These are phyloP conservation scores for Paedocypris micromegethes DNA, from an alignment of 2,797 vertebrate species.

Conservation along the genomic window DNA sequence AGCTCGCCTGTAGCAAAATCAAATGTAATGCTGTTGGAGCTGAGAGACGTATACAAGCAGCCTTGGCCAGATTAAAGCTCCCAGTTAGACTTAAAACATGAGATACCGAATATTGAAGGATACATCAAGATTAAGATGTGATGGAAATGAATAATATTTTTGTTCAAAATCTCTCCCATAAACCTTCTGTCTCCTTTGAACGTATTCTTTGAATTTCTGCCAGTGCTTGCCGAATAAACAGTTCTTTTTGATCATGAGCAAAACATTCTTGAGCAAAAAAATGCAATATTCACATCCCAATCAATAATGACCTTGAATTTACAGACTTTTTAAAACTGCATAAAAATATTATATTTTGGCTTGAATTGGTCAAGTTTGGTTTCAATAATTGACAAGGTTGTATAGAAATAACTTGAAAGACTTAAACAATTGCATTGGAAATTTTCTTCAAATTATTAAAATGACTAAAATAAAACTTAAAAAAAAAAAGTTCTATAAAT, in stretches of 20 bases:
- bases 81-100: slow-evolving; percentile 4
- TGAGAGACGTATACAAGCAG: slow-evolving; percentile 10
- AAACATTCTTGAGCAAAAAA: slow-evolving; percentile 47
- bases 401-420: no score
- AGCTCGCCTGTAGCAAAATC: slow-evolving; percentile 6
- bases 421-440: no score
- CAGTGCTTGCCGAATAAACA: slow-evolving; percentile 47
- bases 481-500: slow-evolving; percentile 20
- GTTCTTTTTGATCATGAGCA: slow-evolving; percentile 37
- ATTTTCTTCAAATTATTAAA: no score
- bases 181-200: slow-evolving; percentile 27
- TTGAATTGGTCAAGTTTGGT: no score
- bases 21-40: slow-evolving; percentile 21
- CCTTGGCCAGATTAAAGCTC: not conserved
- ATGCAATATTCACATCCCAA: not conserved
- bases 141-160: not conserved
- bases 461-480: no score
- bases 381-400: no score
- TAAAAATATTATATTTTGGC: no score
- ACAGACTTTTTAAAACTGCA: no score
- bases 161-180: slow-evolving; percentile 26
- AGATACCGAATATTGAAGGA: slow-evolving; percentile 5
- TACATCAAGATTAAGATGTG: slow-evolving; percentile 22
- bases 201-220: slow-evolving; percentile 36
- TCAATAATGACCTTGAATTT: no score